These are phyloP conservation scores for Catostylus mosaicus DNA, from an alignment of 30 jellyfish, hydroid and myxozoan species.

Conservation along the genomic window DNA sequence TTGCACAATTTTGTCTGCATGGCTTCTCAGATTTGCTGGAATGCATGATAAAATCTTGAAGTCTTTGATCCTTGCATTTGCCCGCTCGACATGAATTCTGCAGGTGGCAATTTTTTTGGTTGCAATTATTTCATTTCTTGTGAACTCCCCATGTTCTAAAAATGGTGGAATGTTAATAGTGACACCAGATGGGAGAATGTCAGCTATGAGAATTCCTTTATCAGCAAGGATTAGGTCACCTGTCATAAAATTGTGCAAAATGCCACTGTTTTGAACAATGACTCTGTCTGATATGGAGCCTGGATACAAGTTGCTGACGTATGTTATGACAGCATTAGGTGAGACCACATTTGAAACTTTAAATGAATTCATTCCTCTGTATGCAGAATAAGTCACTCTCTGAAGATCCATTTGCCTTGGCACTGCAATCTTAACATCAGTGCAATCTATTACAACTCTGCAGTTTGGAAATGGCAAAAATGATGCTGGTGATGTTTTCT, in stretches of 20 bases:
- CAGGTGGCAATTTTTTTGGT: slow-evolving; percentile 12
- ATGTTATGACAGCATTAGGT: slow-evolving; percentile 35
- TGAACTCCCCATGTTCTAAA: slow-evolving; percentile 22
- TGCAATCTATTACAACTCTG: slow-evolving; percentile 29
- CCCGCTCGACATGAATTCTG: slow-evolving; percentile 41
- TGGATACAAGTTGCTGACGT: slow-evolving; percentile 16
- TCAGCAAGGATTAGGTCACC: slow-evolving; percentile 41
- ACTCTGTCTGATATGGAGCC: slow-evolving; percentile 25
- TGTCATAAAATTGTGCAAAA: slow-evolving; percentile 13
- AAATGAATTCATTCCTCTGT: slow-evolving; percentile 35
- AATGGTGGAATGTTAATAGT: slow-evolving; percentile 45
- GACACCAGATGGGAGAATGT: slow-evolving; percentile 32
- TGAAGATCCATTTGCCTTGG: slow-evolving; percentile 12
- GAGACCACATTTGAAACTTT: slow-evolving; percentile 27
- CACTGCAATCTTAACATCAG: slow-evolving; percentile 16
- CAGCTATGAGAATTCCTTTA: slow-evolving; percentile 2
- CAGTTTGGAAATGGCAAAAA: slow-evolving; percentile 33
- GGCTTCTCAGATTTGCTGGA: slow-evolving; percentile 32
- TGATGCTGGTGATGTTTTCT: slow-evolving; percentile 25
- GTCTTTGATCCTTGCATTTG: slow-evolving; percentile 37
- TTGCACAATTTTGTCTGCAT: slow-evolving; percentile 18
- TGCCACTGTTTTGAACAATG: slow-evolving; percentile 18
- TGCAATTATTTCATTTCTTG: slow-evolving; percentile 1
- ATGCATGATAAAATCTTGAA: slow-evolving; percentile 2
- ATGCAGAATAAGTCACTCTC: slow-evolving; percentile 12